These are phyloP conservation scores for Alviniconcha strummeri DNA, from an alignment of 2,888 invertebrate genomes.

Conservation along the genomic window DNA sequence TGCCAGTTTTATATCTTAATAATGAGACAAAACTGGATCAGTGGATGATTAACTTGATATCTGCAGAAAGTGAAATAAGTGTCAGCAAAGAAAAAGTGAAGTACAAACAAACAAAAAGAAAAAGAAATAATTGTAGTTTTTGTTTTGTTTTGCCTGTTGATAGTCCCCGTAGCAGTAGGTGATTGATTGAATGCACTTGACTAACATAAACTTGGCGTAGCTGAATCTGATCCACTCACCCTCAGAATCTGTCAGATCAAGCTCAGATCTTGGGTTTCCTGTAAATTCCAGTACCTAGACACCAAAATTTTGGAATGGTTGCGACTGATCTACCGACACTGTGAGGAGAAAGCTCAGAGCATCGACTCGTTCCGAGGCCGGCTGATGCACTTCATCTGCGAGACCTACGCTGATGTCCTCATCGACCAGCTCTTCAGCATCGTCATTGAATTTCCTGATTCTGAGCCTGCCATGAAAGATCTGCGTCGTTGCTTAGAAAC, in stretches of 20 bases:
- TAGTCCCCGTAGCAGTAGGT: too few species aligned
- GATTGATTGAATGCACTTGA: too few species aligned
- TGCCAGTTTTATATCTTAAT: too few species aligned
- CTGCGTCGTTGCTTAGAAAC: conserved; percentile 89
- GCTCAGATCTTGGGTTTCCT: too few species aligned
- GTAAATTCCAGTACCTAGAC: conserved; percentile 84
- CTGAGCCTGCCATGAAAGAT: conserved; percentile 93
- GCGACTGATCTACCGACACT: conserved; percentile 81
- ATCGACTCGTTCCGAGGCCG: conserved; percentile 68
- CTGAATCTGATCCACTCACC: too few species aligned
- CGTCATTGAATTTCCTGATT: conserved; percentile 97
- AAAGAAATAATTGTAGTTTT: not conserved
- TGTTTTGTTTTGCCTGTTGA: not conserved
- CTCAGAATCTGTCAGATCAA: too few species aligned
- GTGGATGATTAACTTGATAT: too few species aligned
- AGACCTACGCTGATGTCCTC: conserved; percentile 89
- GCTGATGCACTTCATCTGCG: conserved; percentile 87
- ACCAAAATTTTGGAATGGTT: conserved; percentile 91
- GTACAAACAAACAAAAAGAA: not conserved
- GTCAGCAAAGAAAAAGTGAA: not conserved
- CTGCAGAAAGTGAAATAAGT: too few species aligned
- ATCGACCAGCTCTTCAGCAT: conserved; percentile 96
- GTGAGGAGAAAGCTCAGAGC: conserved; percentile 54
- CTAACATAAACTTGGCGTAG: too few species aligned
- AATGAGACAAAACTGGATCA: too few species aligned